Conservation (phyloP, 2,888 invertebrate genomes). For the Adelognathus sp. region DNA sequence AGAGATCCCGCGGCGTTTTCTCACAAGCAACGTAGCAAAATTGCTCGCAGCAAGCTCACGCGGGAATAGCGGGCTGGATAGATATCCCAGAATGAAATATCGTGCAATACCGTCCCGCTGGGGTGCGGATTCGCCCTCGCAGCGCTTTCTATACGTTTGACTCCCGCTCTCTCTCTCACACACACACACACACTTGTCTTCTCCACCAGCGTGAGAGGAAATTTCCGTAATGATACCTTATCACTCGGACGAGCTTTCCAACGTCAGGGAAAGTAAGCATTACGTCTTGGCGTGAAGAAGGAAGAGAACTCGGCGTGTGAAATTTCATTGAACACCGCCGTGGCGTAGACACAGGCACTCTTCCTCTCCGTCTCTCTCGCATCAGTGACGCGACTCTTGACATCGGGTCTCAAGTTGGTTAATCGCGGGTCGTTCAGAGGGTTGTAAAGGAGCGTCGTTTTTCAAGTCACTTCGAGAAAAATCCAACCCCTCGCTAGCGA, state of each 20-base stretch:
- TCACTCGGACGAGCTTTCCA: conserved; percentile 52
- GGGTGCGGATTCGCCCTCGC: neutral
- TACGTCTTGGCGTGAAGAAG: neutral
- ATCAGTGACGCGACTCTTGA: conserved; percentile 16
- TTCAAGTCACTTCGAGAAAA: conserved; percentile 10
- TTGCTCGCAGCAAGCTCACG: conserved; percentile 61
- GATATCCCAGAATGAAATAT: conserved; percentile 67
- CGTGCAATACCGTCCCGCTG: conserved; percentile 59
- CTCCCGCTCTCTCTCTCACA: neutral
- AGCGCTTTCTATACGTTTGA: conserved; percentile 6
- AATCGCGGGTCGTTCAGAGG: conserved; percentile 17
- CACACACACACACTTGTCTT: neutral
- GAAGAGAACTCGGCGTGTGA: conserved; percentile 7
- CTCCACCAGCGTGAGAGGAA: conserved; percentile 4
- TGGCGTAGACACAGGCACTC: neutral
- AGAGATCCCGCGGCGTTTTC: conserved; percentile 39
- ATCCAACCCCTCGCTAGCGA: neutral
- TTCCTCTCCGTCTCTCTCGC: neutral
- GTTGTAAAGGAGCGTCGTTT: conserved; percentile 12
- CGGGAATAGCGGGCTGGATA: conserved; percentile 55
- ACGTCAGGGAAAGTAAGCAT: conserved; percentile 34
- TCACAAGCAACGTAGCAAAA: conserved; percentile 55
- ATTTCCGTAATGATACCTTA: conserved; percentile 56
- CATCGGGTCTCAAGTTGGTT: conserved; percentile 22
- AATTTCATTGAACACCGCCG: conserved; percentile 49